Evolutionary conservation across 2,888 invertebrate genomes (phyloP), one percentile per base, ranked within the genome.

Genomic region (Bembecia ichneumoniformis): DNA sequence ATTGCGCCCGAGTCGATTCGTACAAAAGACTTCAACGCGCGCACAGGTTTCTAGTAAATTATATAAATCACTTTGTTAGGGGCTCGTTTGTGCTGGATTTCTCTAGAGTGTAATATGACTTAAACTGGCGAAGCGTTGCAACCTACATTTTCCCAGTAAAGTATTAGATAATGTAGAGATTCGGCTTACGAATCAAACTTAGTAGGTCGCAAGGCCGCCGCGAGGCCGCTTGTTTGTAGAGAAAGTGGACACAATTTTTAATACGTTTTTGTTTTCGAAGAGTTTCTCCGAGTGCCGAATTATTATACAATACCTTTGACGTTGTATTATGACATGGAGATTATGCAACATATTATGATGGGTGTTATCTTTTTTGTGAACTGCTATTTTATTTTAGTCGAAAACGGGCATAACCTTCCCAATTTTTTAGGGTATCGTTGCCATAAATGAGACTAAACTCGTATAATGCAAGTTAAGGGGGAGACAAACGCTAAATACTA

Each of bases 1-100:
- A 40, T 40, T 40, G 40, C 40, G 13, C 14, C 40, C n/a, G 45
- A 34, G 15, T 34, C 7, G 47, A 13, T 16, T 46, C 44, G 47
- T 59, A 62, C 43, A 64, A 68, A 68, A 68, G 69, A 70, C 60
- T 59, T 68, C 65, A 68, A 70, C 69, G 71, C 63, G 66, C 55
- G 46, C 43, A 0, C 2, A 13, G 15, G 2, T 40, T 14, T 40
- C 40, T 40, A 13, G 40, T 36, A 47, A n/a, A 10, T 46, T 46
- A 28, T 20, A 20, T 47, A 35, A 40, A 40, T 3, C 40, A 13
- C 40, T 40, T 40, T 40, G 40, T 14, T n/a, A 40, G 40, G 14
- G 14, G n/a, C 40, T 40, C 7, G 40, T 40, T 40, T 40, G 40
- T 10, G 13, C 3, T 40, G n/a, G 40, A 40, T 40, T 40, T 40